Percentiles rank a stretch among this genome's conserved stretches.
These are phyloP conservation scores for Archilochus colubris DNA, from an alignment of 2,113 vertebrate genomes.

Conservation along the genomic window DNA sequence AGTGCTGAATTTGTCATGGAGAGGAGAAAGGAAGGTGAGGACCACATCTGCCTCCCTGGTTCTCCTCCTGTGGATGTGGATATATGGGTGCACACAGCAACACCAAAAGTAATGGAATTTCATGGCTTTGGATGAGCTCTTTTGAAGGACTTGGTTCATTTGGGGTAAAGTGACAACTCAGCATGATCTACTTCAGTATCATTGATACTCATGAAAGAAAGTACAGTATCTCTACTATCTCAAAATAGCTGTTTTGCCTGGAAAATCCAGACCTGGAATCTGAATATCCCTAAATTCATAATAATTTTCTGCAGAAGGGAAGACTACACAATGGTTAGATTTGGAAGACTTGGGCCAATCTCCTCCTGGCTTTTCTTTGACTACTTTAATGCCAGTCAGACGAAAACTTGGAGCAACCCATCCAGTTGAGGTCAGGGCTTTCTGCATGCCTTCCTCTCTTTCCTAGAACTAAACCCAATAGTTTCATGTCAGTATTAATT, in stretches of 20 bases:
- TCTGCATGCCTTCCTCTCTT: neutral
- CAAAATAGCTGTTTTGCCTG: neutral
- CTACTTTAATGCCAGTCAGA: neutral
- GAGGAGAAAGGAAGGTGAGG: neutral
- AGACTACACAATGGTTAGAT: neutral
- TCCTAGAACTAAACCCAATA: neutral
- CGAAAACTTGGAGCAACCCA: neutral
- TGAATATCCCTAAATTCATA: neutral
- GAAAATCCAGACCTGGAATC: neutral
- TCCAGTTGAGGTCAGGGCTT: neutral
- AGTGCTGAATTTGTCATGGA: neutral
- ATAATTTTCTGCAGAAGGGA: neutral
- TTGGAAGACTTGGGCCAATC: neutral
- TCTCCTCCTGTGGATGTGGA: neutral
- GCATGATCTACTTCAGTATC: neutral
- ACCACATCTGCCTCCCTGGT: neutral
- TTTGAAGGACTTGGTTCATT: neutral
- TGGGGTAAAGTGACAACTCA: neutral
- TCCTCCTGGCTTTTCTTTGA: neutral
- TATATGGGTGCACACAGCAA: neutral
- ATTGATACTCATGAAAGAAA: neutral
- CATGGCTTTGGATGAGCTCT: neutral
- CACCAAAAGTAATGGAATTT: neutral
- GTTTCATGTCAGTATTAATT: neutral
- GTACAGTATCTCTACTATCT: neutral